Conservation (phyloP, 2,113 vertebrate genomes). For the Gnathonemus longibarbis region DNA sequence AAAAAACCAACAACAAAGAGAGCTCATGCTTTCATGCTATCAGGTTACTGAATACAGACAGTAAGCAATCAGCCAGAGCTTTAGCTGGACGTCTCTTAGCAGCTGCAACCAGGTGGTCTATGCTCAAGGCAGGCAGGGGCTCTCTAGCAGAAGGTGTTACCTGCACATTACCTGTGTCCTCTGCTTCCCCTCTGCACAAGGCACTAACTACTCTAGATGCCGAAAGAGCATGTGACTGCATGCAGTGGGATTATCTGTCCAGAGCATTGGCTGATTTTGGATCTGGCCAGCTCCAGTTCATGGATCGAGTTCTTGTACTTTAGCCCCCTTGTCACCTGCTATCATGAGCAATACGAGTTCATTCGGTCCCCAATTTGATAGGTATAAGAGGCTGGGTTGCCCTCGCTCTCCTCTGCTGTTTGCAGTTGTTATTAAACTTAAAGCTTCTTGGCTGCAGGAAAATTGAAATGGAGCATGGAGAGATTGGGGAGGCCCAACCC, state of each 20-base stretch:
- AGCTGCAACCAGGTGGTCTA: neutral
- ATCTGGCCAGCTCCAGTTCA: neutral
- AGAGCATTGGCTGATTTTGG: neutral
- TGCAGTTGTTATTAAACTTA: neutral
- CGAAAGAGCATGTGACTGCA: neutral
- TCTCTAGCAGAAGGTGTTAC: neutral
- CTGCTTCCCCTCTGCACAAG: neutral
- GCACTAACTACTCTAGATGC: neutral
- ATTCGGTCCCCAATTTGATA: neutral
- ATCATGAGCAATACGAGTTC: neutral
- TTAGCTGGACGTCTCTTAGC: neutral
- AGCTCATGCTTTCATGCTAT: neutral
- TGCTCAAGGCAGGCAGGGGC: neutral
- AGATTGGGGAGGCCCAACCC: neutral
- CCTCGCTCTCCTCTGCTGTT: neutral
- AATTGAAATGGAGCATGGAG: neutral
- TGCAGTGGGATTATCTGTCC: neutral
- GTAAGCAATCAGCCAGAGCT: neutral
- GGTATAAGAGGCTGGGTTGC: neutral
- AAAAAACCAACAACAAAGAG: neutral
- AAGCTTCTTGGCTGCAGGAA: neutral
- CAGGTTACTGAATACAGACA: neutral
- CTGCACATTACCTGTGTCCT: neutral
- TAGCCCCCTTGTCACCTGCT: neutral
- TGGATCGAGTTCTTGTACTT: neutral